Conservation (phyloP, 2,888 invertebrate species). For the Zaprionus lineosus region DNA sequence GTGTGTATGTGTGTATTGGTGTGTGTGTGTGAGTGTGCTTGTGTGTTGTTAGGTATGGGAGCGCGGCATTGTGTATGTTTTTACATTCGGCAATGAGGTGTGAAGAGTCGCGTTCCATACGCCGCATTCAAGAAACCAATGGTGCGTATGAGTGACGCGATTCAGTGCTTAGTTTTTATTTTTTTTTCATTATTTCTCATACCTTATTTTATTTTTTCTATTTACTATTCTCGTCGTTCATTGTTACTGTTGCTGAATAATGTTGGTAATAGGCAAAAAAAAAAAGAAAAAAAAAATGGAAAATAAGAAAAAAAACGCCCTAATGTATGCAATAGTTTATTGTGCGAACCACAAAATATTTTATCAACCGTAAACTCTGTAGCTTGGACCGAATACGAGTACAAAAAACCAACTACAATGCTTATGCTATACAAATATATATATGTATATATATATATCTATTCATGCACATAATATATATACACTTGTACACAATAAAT, state of each 20-base stretch:
- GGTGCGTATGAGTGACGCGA: conserved; percentile 57
- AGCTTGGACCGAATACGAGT: conserved; percentile 19
- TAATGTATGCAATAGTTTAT: conserved; percentile 37
- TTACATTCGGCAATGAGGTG: conserved; percentile 27
- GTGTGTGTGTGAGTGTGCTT: neutral
- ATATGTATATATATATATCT: conserved; percentile 7
- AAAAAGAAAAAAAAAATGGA: too few species aligned
- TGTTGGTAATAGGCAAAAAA: conserved; percentile 17
- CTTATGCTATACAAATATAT: neutral
- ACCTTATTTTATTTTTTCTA: neutral
- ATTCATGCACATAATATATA: too few species aligned
- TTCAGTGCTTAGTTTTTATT: conserved; percentile 9
- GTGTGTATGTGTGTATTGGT: conserved; percentile 14
- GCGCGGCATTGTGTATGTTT: neutral
- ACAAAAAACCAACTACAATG: neutral
- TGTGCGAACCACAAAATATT: conserved; percentile 30
- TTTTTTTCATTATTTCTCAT: neutral
- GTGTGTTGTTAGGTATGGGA: conserved; percentile 12
- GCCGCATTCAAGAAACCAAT: conserved; percentile 24
- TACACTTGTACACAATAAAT: neutral
- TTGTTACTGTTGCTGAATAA: too few species aligned
- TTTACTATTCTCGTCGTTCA: neutral
- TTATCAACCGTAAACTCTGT: conserved; percentile 37
- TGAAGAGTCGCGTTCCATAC: conserved; percentile 15
- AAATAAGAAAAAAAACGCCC: too few species aligned